phyloP scores from a whole-genome alignment of 2,888 invertebrate species.

The Sipha maydis region DNA sequence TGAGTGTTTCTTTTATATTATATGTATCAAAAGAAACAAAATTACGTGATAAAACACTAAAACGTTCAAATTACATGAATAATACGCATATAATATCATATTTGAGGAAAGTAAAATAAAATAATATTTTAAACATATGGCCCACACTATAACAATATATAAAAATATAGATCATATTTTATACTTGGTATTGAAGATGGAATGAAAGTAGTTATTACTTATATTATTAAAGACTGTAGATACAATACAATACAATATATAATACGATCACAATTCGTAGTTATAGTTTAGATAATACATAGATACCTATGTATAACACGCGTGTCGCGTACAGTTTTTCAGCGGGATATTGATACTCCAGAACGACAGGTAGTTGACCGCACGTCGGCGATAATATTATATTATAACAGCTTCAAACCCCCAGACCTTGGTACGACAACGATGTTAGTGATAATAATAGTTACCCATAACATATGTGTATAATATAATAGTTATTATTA shows the following conservation, averaged over 20 bases:
- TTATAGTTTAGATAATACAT: no score
- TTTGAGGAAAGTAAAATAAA: no score
- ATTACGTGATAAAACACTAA: not conserved
- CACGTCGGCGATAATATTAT: not conserved
- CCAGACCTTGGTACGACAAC: not conserved
- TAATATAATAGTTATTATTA: not conserved
- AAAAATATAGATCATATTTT: no score
- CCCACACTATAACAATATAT: no score
- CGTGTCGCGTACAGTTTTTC: not conserved
- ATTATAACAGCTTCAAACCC: not conserved
- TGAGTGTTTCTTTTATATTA: not conserved
- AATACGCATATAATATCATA: no score
- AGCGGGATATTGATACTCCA: not conserved
- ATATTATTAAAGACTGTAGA: not conserved
- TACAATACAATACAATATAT: not conserved
- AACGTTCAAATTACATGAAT: no score
- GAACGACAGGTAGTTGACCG: conserved; percentile 15
- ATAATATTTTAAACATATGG: no score
- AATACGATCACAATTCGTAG: not conserved
- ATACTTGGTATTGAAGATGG: no score
- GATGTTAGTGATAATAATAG: not conserved
- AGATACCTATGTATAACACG: not conserved
- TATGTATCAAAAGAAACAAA: not conserved
- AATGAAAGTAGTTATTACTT: not conserved
- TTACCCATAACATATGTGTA: not conserved